phyloP scores from a whole-genome alignment of 2,113 vertebrate species.

The Anguilla rostrata region DNA sequence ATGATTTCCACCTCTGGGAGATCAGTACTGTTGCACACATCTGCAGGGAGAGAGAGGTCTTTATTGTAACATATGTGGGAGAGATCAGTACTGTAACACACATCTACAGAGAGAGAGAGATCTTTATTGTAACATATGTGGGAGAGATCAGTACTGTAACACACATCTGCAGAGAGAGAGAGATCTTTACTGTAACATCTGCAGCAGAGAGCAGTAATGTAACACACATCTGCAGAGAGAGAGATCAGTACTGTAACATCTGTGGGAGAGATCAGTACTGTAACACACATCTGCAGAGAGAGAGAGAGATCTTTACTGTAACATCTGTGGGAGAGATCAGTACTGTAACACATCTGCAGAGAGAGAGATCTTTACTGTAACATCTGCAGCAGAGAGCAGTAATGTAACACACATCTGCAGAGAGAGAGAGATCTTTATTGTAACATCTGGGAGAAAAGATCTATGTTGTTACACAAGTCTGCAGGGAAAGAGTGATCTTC shows the following conservation, averaged over 20 bases:
- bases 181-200: not conserved
- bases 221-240: not conserved
- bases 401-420: not conserved
- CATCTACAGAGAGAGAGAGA: slow-evolving; percentile 69
- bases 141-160: not conserved
- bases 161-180: not conserved
- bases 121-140: not conserved
- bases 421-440: not conserved
- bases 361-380: not conserved
- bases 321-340: slow-evolving; percentile 77
- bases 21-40: slow-evolving; percentile 97
- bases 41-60: slow-evolving; percentile 56
- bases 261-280: slow-evolving; percentile 87
- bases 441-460: not conserved
- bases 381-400: not conserved
- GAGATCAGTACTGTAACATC: too few species aligned
- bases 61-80: slow-evolving; percentile 51
- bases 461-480: too few species aligned
- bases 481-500: too few species aligned
- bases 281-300: slow-evolving; percentile 90
- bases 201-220: not conserved
- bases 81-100: slow-evolving; percentile 97
- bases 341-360: slow-evolving; percentile 93
- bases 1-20: slow-evolving; percentile 99
- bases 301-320: not conserved